Conservation (phyloP, 2,797 vertebrate genomes). For the Chromobotia macracanthus region DNA sequence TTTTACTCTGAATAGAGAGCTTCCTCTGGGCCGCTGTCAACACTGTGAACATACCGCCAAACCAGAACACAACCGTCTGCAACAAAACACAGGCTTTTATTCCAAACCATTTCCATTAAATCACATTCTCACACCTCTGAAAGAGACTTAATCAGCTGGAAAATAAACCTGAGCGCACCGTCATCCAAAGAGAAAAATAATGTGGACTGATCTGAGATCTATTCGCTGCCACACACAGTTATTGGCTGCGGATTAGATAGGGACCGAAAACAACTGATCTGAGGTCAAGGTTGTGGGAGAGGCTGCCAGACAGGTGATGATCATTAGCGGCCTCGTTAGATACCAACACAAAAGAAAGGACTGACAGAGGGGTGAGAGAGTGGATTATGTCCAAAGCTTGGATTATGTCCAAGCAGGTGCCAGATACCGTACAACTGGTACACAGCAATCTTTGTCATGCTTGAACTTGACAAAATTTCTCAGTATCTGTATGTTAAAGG, state of each 20-base stretch:
- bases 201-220: constrained; percentile 5
- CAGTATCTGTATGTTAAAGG: background rate
- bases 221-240: background rate
- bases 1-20: constrained; percentile 10
- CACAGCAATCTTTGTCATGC: constrained; percentile 40
- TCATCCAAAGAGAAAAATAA: background rate
- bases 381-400: constrained; percentile 26
- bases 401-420: constrained; percentile 22
- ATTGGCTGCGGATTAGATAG: background rate
- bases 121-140: constrained; percentile 43
- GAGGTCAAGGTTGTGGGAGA: constrained; percentile 15
- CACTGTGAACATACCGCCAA: constrained; percentile 33
- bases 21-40: constrained; percentile 27
- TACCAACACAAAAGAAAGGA: constrained; percentile 26
- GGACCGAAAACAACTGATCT: constrained; percentile 12
- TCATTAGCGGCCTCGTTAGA: constrained; percentile 53
- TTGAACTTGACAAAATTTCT: constrained; percentile 1
- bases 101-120: constrained; percentile 57
- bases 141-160: constrained; percentile 48
- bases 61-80: constrained; percentile 41
- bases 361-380: constrained; percentile 9
- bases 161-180: constrained; percentile 27
- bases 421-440: constrained; percentile 24
- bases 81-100: constrained; percentile 57
- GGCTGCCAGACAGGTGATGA: constrained; percentile 56